phyloP scores from a whole-genome alignment of 2,797 vertebrate genomes.

The Argya squamiceps region DNA sequence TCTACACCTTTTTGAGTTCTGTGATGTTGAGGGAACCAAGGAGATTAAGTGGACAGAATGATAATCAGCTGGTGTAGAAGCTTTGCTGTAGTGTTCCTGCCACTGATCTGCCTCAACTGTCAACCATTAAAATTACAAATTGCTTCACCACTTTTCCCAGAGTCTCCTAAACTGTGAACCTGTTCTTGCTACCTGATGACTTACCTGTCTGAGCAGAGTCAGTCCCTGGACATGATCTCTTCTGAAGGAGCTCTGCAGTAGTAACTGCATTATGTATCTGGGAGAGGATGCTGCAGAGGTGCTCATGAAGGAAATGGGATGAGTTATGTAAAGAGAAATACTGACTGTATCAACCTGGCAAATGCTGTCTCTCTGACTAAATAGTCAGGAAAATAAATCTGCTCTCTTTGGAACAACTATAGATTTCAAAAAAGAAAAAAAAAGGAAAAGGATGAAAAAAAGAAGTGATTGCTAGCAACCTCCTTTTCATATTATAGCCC shows the following conservation, averaged over 20 bases:
- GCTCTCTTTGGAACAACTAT: background rate
- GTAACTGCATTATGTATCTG: background rate
- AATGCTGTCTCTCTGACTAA: background rate
- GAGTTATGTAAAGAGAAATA: background rate
- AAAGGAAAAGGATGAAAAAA: background rate
- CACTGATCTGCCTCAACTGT: background rate
- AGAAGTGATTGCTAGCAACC: background rate
- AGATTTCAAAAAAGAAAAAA: background rate
- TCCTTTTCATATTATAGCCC: background rate
- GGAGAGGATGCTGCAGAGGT: background rate
- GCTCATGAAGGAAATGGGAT: background rate
- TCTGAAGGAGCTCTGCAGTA: background rate
- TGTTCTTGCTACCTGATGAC: background rate
- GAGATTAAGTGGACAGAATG: background rate
- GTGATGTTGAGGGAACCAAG: slow-evolving; percentile 12
- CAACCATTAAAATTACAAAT: slow-evolving; percentile 3
- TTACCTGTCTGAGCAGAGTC: background rate
- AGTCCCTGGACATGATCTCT: background rate
- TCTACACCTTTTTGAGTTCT: slow-evolving; percentile 22
- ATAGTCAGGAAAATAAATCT: background rate
- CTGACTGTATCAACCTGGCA: background rate
- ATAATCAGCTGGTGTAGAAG: background rate
- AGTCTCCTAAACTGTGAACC: background rate
- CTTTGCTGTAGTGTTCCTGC: background rate
- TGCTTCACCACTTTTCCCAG: background rate